Evolutionary conservation across 1,140 invertebrate genomes (phyloP).

Genomic region (Ips typographus): DNA sequence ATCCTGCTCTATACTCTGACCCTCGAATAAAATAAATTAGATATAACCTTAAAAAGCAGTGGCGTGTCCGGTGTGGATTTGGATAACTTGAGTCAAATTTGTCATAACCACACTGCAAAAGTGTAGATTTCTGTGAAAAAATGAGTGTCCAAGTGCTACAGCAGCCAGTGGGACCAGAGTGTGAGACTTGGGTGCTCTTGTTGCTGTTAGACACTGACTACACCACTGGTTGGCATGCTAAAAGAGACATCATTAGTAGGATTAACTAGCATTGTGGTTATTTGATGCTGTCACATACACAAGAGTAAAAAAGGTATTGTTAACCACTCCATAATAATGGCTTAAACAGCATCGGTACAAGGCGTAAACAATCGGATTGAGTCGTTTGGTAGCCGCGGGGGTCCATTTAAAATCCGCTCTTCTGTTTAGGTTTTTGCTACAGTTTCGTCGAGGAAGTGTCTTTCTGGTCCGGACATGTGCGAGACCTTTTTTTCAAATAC

Average conservation of each 20-base stretch:
- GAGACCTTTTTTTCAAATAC: background rate
- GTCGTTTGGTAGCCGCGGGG: slow-evolving; percentile 34
- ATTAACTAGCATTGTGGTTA: slow-evolving; percentile 38
- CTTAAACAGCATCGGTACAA: slow-evolving; percentile 31
- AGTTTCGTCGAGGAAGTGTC: slow-evolving; percentile 14
- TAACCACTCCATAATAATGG: slow-evolving; percentile 30
- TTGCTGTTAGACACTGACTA: background rate
- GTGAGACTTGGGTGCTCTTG: background rate
- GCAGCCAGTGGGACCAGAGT: background rate
- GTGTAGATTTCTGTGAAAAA: background rate
- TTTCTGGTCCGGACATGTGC: background rate
- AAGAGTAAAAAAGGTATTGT: slow-evolving; percentile 37
- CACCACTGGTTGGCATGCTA: slow-evolving; percentile 11
- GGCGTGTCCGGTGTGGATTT: background rate
- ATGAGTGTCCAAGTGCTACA: background rate
- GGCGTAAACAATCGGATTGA: slow-evolving; percentile 39
- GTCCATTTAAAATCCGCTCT: slow-evolving; percentile 32
- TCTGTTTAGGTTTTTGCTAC: slow-evolving; percentile 14
- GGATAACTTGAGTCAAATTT: background rate
- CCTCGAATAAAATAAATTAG: slow-evolving; percentile 12
- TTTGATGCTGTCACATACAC: slow-evolving; percentile 36
- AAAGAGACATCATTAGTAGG: slow-evolving; percentile 39
- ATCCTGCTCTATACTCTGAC: background rate
- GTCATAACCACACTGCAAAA: background rate
- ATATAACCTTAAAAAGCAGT: background rate